phyloP scores from a whole-genome alignment of 1,140 invertebrate genomes.

The Brachionus manjavacas region DNA sequence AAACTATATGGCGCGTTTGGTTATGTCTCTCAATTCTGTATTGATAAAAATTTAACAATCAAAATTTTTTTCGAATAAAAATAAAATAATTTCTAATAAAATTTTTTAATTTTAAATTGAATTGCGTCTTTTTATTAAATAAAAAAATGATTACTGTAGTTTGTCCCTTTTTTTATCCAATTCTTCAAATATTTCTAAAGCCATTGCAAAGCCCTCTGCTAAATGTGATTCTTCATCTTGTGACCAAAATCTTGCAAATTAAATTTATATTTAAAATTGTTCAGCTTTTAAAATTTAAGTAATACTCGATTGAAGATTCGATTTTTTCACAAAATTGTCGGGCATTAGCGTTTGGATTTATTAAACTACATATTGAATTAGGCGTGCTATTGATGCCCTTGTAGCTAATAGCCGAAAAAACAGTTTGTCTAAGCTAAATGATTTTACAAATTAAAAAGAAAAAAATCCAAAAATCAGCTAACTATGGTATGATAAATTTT shows the following conservation, averaged over 20 bases:
- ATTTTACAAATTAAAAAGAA: background rate
- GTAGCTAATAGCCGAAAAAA: background rate
- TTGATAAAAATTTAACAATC: background rate
- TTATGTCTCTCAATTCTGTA: constrained; percentile 19
- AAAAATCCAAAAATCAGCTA: background rate
- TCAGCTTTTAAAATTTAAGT: too few relatives aligned
- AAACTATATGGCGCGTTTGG: background rate
- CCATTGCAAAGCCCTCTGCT: background rate
- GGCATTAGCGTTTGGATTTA: constrained; percentile 21
- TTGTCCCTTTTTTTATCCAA: constrained; percentile 11
- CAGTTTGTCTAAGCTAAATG: background rate
- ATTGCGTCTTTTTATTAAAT: background rate
- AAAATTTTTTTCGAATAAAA: background rate
- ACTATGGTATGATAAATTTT: too few relatives aligned
- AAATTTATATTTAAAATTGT: background rate
- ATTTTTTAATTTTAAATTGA: background rate
- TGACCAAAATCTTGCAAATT: background rate
- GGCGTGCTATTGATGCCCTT: background rate
- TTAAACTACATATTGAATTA: constrained; percentile 17
- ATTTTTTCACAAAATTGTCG: constrained; percentile 24
- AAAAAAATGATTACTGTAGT: background rate
- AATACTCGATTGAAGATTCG: background rate
- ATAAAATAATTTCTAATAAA: too few relatives aligned
- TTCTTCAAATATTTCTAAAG: constrained; percentile 31
- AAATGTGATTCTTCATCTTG: background rate